These are phyloP conservation scores for Mylabris phalerata DNA, from an alignment of 1,140 invertebrate genomes.

Conservation along the genomic window DNA sequence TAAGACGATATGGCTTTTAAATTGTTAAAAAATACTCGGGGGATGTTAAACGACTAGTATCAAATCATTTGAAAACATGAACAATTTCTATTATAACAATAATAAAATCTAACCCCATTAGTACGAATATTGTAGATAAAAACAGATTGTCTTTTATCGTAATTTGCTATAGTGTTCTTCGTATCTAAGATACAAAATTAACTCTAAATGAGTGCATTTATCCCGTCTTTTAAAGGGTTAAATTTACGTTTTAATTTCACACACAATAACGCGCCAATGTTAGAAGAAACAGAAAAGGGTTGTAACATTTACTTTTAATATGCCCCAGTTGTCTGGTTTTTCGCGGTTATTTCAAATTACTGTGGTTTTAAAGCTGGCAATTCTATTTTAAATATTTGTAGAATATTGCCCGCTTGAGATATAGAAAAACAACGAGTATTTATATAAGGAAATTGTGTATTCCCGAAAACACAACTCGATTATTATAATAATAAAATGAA, in stretches of 20 bases:
- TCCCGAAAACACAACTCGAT: too few relatives aligned
- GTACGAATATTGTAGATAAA: too few relatives aligned
- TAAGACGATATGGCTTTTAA: constrained; percentile 24
- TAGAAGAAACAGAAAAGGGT: constrained; percentile 32
- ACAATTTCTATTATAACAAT: too few relatives aligned
- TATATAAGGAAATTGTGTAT: too few relatives aligned
- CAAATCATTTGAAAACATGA: too few relatives aligned
- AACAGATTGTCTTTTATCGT: too few relatives aligned
- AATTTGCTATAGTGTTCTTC: background rate
- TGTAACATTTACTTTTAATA: constrained; percentile 32
- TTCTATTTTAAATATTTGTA: constrained; percentile 27
- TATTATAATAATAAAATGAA: too few relatives aligned
- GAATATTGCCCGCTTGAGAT: constrained; percentile 23
- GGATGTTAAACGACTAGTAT: background rate
- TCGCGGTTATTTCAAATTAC: constrained; percentile 36
- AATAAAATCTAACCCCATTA: too few relatives aligned
- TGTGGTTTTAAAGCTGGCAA: constrained; percentile 27
- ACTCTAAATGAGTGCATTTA: constrained; percentile 20
- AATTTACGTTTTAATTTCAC: constrained; percentile 39
- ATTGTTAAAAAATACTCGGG: constrained; percentile 22
- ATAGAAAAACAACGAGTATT: background rate
- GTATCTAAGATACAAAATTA: constrained; percentile 19
- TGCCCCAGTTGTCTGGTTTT: constrained; percentile 22
- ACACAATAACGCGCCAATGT: constrained; percentile 36
- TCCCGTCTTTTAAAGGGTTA: constrained; percentile 22